Percentiles rank a stretch among this genome's conserved stretches.
Evolutionary conservation across 2,797 vertebrate species (phyloP).

Genomic region (Merluccius polli): DNA sequence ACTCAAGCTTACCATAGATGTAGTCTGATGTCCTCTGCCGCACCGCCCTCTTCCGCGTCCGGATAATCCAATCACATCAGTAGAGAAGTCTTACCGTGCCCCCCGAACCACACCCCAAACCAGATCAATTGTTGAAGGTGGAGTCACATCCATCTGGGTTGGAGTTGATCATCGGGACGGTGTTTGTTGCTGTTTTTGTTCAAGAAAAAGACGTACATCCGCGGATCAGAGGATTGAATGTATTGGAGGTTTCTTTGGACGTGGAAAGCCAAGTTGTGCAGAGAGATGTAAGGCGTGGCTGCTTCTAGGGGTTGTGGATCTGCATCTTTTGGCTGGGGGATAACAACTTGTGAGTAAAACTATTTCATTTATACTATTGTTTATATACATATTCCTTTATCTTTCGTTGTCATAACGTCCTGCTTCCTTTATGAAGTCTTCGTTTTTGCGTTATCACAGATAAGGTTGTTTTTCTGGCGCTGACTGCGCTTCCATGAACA

Average conservation of each 20-base stretch:
- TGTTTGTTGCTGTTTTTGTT: neutral
- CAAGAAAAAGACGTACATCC: neutral
- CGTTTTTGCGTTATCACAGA: neutral
- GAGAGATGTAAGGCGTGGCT: neutral
- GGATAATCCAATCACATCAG: neutral
- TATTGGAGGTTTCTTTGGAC: conserved; percentile 12
- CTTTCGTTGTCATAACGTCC: neutral
- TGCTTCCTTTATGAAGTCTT: neutral
- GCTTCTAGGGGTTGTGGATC: too few species aligned
- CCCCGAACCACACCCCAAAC: neutral
- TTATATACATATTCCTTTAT: neutral
- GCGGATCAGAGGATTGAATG: neutral
- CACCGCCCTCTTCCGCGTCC: neutral
- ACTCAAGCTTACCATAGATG: conserved; percentile 47
- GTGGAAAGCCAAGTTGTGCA: neutral
- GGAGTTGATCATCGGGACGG: too few species aligned
- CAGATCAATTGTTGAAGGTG: neutral
- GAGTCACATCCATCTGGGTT: neutral
- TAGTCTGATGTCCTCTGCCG: conserved; percentile 41
- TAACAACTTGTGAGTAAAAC: neutral
- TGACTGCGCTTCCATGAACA: neutral
- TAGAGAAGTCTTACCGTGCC: neutral
- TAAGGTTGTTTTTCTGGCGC: neutral
- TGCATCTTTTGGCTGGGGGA: neutral
- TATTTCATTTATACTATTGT: neutral